Conservation (phyloP, 2,888 invertebrate species). For the Eristalis arbustorum region DNA sequence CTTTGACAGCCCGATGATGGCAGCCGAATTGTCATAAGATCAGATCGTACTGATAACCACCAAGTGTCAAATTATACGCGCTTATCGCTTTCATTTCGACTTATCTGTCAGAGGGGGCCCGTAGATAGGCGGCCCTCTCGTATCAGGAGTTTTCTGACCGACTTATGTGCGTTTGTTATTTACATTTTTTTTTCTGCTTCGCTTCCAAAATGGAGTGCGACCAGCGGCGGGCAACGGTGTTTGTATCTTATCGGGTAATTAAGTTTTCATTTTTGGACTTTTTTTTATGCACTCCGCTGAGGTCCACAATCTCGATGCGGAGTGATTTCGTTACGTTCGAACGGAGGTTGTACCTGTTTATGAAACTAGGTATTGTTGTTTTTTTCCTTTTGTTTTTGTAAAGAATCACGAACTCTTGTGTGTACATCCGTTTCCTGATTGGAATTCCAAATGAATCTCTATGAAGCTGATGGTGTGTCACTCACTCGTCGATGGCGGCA, state of each 20-base stretch:
- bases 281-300: conserved; percentile 6
- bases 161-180: conserved; percentile 59
- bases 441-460: conserved; percentile 67
- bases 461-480: conserved; percentile 65
- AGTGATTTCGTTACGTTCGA: background rate
- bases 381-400: background rate
- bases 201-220: background rate
- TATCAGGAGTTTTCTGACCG: conserved; percentile 52
- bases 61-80: conserved; percentile 63
- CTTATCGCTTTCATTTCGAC: background rate
- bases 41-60: conserved; percentile 58
- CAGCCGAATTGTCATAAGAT: conserved; percentile 29
- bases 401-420: conserved; percentile 56
- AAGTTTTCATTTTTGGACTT: conserved; percentile 47
- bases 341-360: conserved; percentile 15
- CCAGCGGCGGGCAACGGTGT: background rate
- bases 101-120: conserved; percentile 13
- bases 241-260: conserved; percentile 55
- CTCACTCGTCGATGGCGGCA: conserved; percentile 48
- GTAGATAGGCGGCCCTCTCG: conserved; percentile 1
- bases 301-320: conserved; percentile 12
- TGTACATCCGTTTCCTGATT: conserved; percentile 68
- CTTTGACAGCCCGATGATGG: conserved; percentile 48
- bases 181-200: conserved; percentile 5
- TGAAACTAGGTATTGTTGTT: background rate